Conservation (phyloP, 2,797 vertebrate genomes). For the Discoglossus pictus region DNA sequence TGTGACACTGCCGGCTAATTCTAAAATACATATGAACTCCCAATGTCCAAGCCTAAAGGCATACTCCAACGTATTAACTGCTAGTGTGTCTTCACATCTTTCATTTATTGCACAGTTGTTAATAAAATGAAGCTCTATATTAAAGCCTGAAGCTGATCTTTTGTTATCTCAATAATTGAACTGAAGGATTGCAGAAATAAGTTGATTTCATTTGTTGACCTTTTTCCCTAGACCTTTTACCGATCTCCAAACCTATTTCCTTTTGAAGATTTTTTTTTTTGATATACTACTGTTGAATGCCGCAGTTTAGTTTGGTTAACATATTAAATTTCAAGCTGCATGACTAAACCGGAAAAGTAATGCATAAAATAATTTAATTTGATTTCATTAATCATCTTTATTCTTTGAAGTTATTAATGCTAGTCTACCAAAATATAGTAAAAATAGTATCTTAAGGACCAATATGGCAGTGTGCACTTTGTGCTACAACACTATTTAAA, state of each 20-base stretch:
- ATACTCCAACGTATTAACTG: conserved; percentile 32
- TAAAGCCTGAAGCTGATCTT: conserved; percentile 46
- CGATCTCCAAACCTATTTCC: conserved; percentile 12
- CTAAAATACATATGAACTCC: conserved; percentile 54
- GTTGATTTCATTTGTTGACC: conserved; percentile 36
- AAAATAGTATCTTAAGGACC: no score
- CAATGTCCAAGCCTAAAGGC: conserved; percentile 42
- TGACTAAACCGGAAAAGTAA: no score
- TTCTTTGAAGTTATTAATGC: no score
- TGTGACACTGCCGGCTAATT: conserved; percentile 59
- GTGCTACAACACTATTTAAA: no score
- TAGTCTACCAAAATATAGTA: no score
- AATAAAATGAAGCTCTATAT: conserved; percentile 50
- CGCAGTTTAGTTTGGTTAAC: no score
- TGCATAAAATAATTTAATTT: no score
- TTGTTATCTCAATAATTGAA: conserved; percentile 50
- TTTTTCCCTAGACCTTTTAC: conserved; percentile 31
- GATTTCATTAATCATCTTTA: no score
- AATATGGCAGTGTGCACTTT: no score
- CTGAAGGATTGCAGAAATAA: conserved; percentile 24
- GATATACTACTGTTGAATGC: no score
- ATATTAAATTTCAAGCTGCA: no score
- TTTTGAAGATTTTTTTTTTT: background rate
- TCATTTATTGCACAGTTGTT: conserved; percentile 34
- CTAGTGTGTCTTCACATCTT: conserved; percentile 44